Base-by-base conservation (phyloP, 2,797 vertebrate species). In the Lemur catta region DNA sequence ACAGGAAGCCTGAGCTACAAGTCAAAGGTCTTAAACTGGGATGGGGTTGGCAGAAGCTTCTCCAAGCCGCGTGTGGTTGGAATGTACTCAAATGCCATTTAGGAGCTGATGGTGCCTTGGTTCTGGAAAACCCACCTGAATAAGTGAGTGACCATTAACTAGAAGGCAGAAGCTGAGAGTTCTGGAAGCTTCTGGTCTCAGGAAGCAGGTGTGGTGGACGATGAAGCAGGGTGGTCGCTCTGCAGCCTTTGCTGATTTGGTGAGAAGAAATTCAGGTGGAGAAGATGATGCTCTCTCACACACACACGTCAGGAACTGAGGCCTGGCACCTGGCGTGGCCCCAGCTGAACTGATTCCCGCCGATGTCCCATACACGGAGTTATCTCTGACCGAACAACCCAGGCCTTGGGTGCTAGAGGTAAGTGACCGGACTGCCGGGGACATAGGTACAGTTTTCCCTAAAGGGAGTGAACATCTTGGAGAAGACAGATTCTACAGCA, bases 151-250 rank as follows among this genome's bases (percentile, higher is more conserved):
- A 48, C 33, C 46, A 2, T 30, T 24, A 14, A 9, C 7, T 7
- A 1, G 61, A 57, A 87, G 67, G n/a, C 48, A n/a, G 43, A 57
- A n/a, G 38, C 67, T 0, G 12, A 43, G 84, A 18, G 0, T 11
- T 28, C 41, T 55, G 20, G 52, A 22, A 55, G 52, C 52, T 55
- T 55, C 52, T 55, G 48, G 15, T 41, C 11, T 28, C 14, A 8
- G 15, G 48, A 33, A 41, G 43, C 35, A 4, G 61, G 4, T 35
- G n/a, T 13, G 4, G 15, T 13, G n/a, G n/a, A 41, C 26, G 12
- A 6, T 0, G 1, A 2, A 26, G 24, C 14, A 0, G 55, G 13
- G 35, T 1, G 4, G 4, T 41, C 14, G 7, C 18, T 26, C 74
- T 4, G 0, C 4, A 33, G 65, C 13, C 43, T 35, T 30, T 10